These are phyloP conservation scores for Anolis apletophallus DNA, from an alignment of 2,797 vertebrate genomes.

Conservation along the genomic window DNA sequence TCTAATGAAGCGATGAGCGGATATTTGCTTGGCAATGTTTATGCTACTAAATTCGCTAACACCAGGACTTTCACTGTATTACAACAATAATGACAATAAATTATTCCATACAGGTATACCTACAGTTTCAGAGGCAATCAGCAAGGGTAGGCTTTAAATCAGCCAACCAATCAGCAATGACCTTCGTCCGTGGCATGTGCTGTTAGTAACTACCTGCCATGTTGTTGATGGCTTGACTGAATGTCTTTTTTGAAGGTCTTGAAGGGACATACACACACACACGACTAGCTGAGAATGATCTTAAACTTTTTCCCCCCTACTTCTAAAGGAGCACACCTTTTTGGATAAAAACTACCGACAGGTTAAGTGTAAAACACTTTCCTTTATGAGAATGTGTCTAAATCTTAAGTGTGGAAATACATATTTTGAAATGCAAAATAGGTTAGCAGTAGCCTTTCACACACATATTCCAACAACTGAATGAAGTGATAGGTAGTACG, in stretches of 20 bases:
- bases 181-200: constrained; percentile 43
- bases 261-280: too few species aligned
- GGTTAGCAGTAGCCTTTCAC: neutral
- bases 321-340: constrained; percentile 16
- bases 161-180: constrained; percentile 49
- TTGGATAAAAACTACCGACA: neutral
- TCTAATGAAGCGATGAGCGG: constrained; percentile 20
- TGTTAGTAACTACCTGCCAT: constrained; percentile 47
- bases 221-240: constrained; percentile 45
- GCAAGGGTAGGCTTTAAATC: constrained; percentile 53
- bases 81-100: constrained; percentile 50
- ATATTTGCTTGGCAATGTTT: constrained; percentile 44
- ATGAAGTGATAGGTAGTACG: too few species aligned
- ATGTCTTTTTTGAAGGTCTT: constrained; percentile 49
- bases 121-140: constrained; percentile 42
- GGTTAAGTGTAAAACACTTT: neutral
- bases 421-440: neutral
- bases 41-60: constrained; percentile 27
- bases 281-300: constrained; percentile 27
- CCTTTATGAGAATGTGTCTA: too few species aligned
- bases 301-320: neutral
- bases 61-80: constrained; percentile 32
- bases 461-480: too few species aligned
- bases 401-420: neutral
- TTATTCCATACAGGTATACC: constrained; percentile 43